A percentile compares a stretch with the other conserved stretches of the same genome.
phyloP scores from a whole-genome alignment of 2,797 vertebrate genomes.

The Otolemur crassicaudatus region DNA sequence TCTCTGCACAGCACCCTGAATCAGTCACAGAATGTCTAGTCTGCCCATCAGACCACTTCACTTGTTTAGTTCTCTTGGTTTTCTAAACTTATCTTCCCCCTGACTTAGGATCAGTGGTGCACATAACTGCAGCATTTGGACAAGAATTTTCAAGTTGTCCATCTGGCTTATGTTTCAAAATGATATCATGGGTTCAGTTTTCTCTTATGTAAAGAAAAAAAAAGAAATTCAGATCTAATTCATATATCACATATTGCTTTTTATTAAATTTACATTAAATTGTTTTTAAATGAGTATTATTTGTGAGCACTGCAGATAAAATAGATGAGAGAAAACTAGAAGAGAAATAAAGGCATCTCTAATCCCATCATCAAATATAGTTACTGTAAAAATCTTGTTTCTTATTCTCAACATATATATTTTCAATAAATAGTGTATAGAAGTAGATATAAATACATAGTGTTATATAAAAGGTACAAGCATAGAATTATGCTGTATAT shows the following conservation, averaged over 20 bases:
- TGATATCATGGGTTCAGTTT: background rate
- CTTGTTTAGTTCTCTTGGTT: background rate
- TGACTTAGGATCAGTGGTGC: background rate
- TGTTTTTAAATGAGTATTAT: background rate
- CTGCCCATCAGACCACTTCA: background rate
- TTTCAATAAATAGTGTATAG: background rate
- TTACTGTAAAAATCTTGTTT: background rate
- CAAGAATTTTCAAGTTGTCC: background rate
- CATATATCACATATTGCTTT: background rate
- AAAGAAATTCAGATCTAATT: background rate
- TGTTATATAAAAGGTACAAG: background rate
- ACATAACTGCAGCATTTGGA: background rate
- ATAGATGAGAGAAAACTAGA: background rate
- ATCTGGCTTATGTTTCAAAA: background rate
- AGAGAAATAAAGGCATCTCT: background rate
- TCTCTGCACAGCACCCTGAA: background rate
- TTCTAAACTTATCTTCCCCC: background rate
- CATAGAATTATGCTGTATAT: background rate
- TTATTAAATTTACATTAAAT: background rate
- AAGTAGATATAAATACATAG: background rate
- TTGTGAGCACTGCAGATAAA: background rate
- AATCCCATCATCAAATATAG: background rate
- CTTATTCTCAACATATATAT: background rate
- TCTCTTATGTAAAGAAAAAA: background rate
- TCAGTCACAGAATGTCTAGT: background rate